Evolutionary conservation across 2,888 invertebrate genomes (phyloP).

Genomic region (Scaptomyza reducta): DNA sequence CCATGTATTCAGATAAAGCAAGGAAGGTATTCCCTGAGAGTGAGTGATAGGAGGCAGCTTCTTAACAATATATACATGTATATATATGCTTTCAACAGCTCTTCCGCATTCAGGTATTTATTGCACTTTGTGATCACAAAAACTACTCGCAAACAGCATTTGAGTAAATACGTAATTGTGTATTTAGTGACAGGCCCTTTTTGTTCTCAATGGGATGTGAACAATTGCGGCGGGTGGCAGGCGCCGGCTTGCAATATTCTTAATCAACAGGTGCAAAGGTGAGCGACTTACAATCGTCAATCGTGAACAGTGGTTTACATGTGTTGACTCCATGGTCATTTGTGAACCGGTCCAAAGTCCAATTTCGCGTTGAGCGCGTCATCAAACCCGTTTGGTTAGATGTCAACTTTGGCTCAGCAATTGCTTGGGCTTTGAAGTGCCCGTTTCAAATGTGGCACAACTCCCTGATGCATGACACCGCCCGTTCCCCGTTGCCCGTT

Average conservation of each 20-base stretch:
- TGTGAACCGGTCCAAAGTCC: slow-evolving; percentile 24
- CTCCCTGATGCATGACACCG: slow-evolving; percentile 36
- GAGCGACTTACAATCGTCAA: slow-evolving; percentile 9
- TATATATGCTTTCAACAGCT: neutral
- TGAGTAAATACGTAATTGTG: slow-evolving; percentile 18
- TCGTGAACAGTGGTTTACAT: slow-evolving; percentile 4
- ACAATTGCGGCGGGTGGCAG: slow-evolving; percentile 15
- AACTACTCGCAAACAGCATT: slow-evolving; percentile 23
- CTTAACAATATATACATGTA: too few relatives aligned
- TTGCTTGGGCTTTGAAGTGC: neutral
- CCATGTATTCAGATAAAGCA: neutral
- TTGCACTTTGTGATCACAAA: slow-evolving; percentile 43
- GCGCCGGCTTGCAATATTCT: neutral
- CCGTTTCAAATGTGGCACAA: slow-evolving; percentile 37
- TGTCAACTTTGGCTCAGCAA: slow-evolving; percentile 3
- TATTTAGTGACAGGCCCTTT: slow-evolving; percentile 10
- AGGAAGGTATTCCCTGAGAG: neutral
- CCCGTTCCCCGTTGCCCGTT: slow-evolving; percentile 49
- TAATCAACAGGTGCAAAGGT: slow-evolving; percentile 50
- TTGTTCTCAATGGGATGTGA: neutral
- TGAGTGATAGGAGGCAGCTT: too few relatives aligned
- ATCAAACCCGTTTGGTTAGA: slow-evolving; percentile 40
- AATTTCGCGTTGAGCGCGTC: slow-evolving; percentile 5
- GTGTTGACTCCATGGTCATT: slow-evolving; percentile 5
- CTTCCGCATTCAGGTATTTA: slow-evolving; percentile 23